Base-by-base conservation (phyloP, 2,888 invertebrate genomes). In the Volucella inanis region DNA sequence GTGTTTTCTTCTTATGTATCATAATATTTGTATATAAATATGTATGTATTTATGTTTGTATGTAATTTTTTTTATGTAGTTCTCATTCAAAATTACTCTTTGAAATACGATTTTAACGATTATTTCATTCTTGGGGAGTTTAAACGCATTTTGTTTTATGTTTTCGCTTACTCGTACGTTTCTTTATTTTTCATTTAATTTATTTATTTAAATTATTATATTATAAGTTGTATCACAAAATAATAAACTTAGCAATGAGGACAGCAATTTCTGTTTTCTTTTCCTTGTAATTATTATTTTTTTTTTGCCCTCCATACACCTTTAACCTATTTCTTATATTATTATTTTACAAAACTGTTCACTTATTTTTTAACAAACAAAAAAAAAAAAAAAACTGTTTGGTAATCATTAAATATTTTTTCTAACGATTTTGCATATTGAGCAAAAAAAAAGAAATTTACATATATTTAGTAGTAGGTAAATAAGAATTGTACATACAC, bases 171-270 rank as follows among this genome's bases (percentile, higher is more conserved):
- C 55, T 62, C 65, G 49, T 47, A 65, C 67, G 38, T 50, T 59
- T 47, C 12, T 52, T 47, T 70, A 81, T 67, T 78, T 85, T 87
- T 81, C 64, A 79, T 79, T 87, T 65, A 64, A 71, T 71, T 67
- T 76, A 72, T 59, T 64, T 79, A 80, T 80, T 31, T 31, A 31
- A 79, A 68, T 71, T 14, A 78, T 45, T 54, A 39, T 71, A 67
- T 82, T 80, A 84, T 81, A 81, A 67, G 67, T 80, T 85, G 72
- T 85, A 85, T 85, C 85, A 85, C 85, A 85, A 85, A 85, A 85
- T 81, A 85, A 85, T 85, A 85, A 85, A 85, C 85, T 85, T 85
- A 85, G 85, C 81, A 77, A 62, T 85, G 77, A 85, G 85, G 85
- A 85, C 85, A 85, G 80, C 72, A 76, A 72, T 77, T 45, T 68